A percentile compares a stretch with the other conserved stretches of the same genome.
Evolutionary conservation across 2,888 invertebrate species (phyloP).

Genomic region (Stenodema calcarata): DNA sequence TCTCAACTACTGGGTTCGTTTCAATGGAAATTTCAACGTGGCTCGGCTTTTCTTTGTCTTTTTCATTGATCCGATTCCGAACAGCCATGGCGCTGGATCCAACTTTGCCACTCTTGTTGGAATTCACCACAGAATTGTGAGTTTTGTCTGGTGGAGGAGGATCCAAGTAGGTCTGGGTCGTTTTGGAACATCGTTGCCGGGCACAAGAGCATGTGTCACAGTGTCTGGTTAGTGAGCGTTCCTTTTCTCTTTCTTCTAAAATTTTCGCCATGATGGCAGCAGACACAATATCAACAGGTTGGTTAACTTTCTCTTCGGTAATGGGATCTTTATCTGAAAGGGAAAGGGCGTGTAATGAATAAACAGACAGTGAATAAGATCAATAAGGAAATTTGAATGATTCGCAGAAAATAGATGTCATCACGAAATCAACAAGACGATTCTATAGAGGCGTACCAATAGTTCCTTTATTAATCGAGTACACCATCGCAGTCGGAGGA

Average conservation of each 20-base stretch:
- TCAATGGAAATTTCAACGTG: slow-evolving; percentile 41
- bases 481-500: slow-evolving; percentile 85
- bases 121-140: neutral
- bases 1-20: slow-evolving; percentile 30
- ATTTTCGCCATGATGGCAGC: slow-evolving; percentile 92
- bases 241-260: slow-evolving; percentile 84
- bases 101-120: slow-evolving; percentile 24
- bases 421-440: no score
- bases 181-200: slow-evolving; percentile 53
- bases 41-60: slow-evolving; percentile 23
- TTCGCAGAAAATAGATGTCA: no score
- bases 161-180: slow-evolving; percentile 49
- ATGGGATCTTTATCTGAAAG: slow-evolving; percentile 60
- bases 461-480: slow-evolving; percentile 62
- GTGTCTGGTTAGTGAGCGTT: slow-evolving; percentile 77
- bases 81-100: slow-evolving; percentile 16
- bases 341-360: neutral
- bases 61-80: slow-evolving; percentile 30
- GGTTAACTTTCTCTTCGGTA: slow-evolving; percentile 66
- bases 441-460: slow-evolving; percentile 46
- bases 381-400: no score
- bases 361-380: no score
- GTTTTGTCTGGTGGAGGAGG: slow-evolving; percentile 39
- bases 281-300: slow-evolving; percentile 76
- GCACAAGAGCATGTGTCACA: slow-evolving; percentile 82